Evolutionary conservation across 1,140 invertebrate species (phyloP).

Genomic region (Nephila pilipes): DNA sequence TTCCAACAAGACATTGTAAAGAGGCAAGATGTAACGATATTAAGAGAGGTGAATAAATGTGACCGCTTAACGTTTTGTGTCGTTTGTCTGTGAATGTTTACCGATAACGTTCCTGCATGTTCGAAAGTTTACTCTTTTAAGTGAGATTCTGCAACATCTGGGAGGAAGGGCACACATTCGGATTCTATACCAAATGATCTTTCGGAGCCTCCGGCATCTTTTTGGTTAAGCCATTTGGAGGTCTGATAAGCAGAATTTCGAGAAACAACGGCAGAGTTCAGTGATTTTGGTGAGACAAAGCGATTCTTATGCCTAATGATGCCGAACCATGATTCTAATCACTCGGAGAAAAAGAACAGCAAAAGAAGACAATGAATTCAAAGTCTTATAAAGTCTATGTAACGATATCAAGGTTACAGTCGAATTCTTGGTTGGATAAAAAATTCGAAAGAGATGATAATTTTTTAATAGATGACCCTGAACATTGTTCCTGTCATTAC

Average conservation of each 20-base stretch:
- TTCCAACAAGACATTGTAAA: constrained; percentile 15
- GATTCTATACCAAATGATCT: background rate
- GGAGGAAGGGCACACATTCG: background rate
- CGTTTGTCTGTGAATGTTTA: constrained; percentile 22
- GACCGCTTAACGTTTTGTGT: constrained; percentile 26
- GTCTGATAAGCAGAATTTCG: background rate
- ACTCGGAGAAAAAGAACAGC: background rate
- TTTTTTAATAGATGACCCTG: background rate
- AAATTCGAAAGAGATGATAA: background rate
- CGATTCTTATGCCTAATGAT: constrained; percentile 19
- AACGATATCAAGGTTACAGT: background rate
- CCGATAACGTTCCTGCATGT: background rate
- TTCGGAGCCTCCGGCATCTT: background rate
- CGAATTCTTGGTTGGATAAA: background rate
- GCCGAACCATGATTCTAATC: constrained; percentile 26
- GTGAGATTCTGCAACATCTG: background rate
- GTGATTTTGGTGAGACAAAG: constrained; percentile 13
- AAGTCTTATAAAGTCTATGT: constrained; percentile 2
- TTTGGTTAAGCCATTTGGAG: background rate
- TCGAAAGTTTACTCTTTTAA: background rate
- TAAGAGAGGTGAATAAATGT: background rate
- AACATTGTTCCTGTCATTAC: background rate
- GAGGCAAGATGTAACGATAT: background rate
- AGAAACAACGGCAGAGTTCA: background rate
- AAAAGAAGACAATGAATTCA: background rate